These are phyloP conservation scores for Mamestra configurata DNA, from an alignment of 1,140 invertebrate species.

Conservation along the genomic window DNA sequence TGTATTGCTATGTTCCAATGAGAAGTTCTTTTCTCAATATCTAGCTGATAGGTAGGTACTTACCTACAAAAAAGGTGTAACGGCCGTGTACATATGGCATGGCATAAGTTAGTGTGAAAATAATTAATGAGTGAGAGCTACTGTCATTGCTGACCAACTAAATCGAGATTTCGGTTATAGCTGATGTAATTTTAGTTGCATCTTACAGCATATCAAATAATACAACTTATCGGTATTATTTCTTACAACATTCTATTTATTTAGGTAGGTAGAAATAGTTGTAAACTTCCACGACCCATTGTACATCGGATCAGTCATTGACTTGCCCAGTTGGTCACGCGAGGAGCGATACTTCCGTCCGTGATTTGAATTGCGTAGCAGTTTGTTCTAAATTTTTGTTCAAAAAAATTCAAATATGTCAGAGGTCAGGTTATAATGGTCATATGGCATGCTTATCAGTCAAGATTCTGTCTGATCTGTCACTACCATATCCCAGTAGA, in stretches of 20 bases:
- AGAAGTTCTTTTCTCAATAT: no score
- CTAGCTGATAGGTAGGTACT: no score
- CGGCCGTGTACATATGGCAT: no score
- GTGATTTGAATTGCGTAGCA: not conserved
- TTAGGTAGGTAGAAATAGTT: not conserved
- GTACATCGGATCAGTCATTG: conserved; percentile 6
- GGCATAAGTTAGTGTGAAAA: no score
- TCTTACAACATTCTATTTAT: not conserved
- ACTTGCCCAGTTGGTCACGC: not conserved
- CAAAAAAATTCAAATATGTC: not conserved
- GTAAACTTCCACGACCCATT: not conserved
- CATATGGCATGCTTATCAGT: no score
- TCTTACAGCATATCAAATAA: not conserved
- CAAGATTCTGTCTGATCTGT: no score
- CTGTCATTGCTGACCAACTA: not conserved
- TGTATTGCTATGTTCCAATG: no score
- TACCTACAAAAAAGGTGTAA: no score
- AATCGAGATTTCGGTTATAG: not conserved
- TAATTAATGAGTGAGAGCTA: no score
- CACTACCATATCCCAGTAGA: no score
- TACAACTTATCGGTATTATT: not conserved
- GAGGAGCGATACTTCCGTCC: not conserved
- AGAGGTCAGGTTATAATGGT: not conserved
- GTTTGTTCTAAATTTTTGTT: not conserved
- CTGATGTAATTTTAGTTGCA: not conserved